Base-by-base conservation (phyloP, 2,797 vertebrate genomes). In the Adrianichthys oophorus region DNA sequence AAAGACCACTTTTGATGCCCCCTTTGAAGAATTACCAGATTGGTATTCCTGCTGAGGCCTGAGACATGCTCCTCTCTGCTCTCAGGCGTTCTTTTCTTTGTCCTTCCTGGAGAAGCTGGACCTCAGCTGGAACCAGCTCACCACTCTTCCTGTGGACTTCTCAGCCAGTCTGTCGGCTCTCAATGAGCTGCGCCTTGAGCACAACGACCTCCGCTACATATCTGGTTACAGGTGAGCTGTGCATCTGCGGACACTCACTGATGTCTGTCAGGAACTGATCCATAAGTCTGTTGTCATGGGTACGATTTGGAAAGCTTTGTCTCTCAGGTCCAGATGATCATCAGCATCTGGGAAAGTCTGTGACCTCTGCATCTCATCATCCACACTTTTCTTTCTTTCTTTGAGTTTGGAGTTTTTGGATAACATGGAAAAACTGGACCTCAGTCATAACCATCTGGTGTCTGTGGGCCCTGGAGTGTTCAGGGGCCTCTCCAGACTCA, bases 61-160 rank as follows among this genome's bases (percentile, higher is more conserved):
- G 19, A 19, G 19, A 19, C 19, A 19, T 19, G 19, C 54, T 23
- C 23, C 15, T 70, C n/a, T 56, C 5, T 48, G 7, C 15, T 37
- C 5, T 0, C 56, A 92, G 81, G 85, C 79, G 0, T 85, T 89
- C 61, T 74, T 82, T 43, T 80, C 78, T 1, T 60, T 92, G 47
- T 85, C 84, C 41, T 92, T 91, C 65, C 72, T 93, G 71, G 90
- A 94, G 72, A 91, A 85, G 57, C 72, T 94, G 73, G 92, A 94
- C 48, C 78, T 93, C 59, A 91, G 91, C 37, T 80, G 77, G 65
- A 92, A 92, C 75, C 64, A 71, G 41, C 64, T 94, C 21, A 66
- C 37, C 0, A 41, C 15, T 8, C 83, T 93, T 2, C 84, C 89
- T 0, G 67, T 47, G 0, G 89, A 92, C 74, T 92, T 93, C 64